Base-by-base conservation (phyloP, 2,113 vertebrate species). In the Eublepharis macularius region DNA sequence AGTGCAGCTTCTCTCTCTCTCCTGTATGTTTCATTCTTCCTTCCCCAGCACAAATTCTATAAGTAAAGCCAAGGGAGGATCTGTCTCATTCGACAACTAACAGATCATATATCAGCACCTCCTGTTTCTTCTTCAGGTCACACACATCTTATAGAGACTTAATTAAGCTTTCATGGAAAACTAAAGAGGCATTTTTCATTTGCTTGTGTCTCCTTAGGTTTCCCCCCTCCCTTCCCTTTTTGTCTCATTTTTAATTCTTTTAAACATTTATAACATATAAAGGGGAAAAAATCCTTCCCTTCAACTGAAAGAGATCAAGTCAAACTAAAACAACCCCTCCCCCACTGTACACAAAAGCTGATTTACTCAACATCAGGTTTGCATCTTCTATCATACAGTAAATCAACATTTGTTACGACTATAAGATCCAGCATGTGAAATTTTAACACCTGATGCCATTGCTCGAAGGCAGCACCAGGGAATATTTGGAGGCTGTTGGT, bases 251-350 rank as follows among this genome's bases (percentile, higher is more conserved):
- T 82, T 66, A 81, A 51, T 66, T 51, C 54, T 81, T 83, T 91
- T 88, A 92, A 94, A 87, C 70, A 91, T 89, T 88, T 81, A 75
- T 91, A 90, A 88, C 32, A 63, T 47, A 6, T 5, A 17, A 17
- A 17, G 13, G 51, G 51, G 16, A 17, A 17, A 17, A 54, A 54
- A 19, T 54, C 16, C 51, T 54, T 54, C 51, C 51, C 51, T 54
- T 54, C 73, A 14, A 72, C 12, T 89, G 36, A 5, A 75, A 87
- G 89, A 47, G 75, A 89, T 80, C 69, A 86, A 43, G 32, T 14
- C 41, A 29, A 10, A 43, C 19, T 39, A 17, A 43, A 88, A 57
- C 3, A 76, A 88, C 51, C 51, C 51, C 51, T 54, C 51, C 16
- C 49, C 49, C 49, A 51, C 49, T 51, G 90, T 47, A 76, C 60